Percentiles rank a stretch among this genome's conserved stretches.
These are phyloP conservation scores for Darevskia nairensis DNA, from an alignment of 2,797 vertebrate species.

Conservation along the genomic window DNA sequence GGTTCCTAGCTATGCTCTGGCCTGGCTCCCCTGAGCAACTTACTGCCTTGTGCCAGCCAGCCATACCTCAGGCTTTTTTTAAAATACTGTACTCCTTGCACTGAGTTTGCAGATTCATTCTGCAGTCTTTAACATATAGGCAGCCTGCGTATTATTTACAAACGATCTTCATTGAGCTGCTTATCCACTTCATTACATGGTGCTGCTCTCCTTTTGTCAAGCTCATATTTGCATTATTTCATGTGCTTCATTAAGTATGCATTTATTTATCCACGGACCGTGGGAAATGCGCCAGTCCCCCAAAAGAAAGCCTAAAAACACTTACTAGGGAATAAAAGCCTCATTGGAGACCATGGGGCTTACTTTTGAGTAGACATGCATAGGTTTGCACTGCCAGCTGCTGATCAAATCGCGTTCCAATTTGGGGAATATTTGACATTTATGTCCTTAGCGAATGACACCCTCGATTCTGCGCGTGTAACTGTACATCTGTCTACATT, in stretches of 20 bases:
- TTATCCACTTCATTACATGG: constrained; percentile 42
- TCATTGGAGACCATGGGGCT: neutral
- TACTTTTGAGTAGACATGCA: neutral
- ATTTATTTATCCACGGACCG: neutral
- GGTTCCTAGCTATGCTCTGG: no score
- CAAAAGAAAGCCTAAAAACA: neutral
- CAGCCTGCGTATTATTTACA: constrained; percentile 50
- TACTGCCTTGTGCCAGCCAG: neutral
- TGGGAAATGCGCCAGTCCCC: neutral
- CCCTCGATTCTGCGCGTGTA: neutral
- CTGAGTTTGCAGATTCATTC: constrained; percentile 39
- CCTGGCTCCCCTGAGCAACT: neutral
- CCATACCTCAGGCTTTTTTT: neutral
- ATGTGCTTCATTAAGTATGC: constrained; percentile 13
- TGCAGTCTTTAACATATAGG: constrained; percentile 44
- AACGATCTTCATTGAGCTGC: constrained; percentile 29
- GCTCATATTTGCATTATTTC: constrained; percentile 34
- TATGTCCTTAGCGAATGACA: neutral
- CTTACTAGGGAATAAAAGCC: neutral
- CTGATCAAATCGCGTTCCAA: neutral
- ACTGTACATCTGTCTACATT: neutral
- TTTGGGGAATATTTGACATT: neutral
- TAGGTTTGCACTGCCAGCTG: neutral
- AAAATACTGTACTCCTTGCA: neutral
- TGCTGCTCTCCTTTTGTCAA: neutral